These are phyloP conservation scores for Sturnus vulgaris DNA, from an alignment of 2,113 vertebrate genomes.

Conservation along the genomic window DNA sequence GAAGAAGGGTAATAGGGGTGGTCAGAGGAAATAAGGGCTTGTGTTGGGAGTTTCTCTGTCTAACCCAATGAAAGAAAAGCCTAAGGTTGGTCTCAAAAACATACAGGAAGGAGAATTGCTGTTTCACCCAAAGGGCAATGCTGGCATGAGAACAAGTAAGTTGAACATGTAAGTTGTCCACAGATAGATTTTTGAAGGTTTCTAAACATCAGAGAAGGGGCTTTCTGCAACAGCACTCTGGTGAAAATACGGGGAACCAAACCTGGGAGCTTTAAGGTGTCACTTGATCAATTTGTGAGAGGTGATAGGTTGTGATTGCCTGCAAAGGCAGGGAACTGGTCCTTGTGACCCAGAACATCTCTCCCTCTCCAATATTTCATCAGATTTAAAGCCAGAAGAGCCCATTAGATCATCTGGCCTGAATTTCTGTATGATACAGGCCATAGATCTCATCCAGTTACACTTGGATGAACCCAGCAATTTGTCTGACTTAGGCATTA, in stretches of 20 bases:
- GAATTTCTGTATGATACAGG: neutral
- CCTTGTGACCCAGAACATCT: rapidly evolving
- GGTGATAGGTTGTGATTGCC: neutral
- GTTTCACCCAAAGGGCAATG: neutral
- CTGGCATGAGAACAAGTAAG: neutral
- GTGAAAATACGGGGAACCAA: neutral
- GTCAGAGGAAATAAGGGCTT: neutral
- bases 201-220: neutral
- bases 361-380: neutral
- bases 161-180: neutral
- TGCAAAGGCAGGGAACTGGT: neutral
- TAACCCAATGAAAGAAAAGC: neutral
- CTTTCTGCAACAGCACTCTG: neutral
- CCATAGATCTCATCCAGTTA: neutral
- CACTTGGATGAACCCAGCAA: neutral
- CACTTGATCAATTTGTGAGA: neutral
- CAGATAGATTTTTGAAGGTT: neutral
- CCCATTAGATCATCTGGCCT: neutral
- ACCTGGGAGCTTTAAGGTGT: neutral
- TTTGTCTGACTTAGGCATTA: neutral
- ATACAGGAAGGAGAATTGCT: neutral
- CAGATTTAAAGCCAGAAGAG: neutral
- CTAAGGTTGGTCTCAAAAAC: neutral
- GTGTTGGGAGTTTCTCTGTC: neutral
- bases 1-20: neutral